These are phyloP conservation scores for Magallana ariakensis DNA, from an alignment of 1,140 invertebrate species.

Conservation along the genomic window DNA sequence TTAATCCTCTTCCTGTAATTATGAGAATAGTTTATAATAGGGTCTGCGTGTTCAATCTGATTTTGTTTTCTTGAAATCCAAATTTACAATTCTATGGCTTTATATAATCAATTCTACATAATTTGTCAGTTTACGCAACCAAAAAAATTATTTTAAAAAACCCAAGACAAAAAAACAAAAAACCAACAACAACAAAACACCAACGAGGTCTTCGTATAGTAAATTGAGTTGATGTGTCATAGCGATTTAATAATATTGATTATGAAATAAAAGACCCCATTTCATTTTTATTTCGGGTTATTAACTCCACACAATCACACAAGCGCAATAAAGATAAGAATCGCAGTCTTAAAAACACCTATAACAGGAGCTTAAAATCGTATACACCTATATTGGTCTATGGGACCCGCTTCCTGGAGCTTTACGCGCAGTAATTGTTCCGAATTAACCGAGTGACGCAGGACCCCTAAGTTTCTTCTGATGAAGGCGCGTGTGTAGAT, in stretches of 20 bases:
- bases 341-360: not conserved
- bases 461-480: not conserved
- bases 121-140: not conserved
- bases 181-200: too few relatives aligned
- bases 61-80: too few relatives aligned
- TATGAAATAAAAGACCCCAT: constrained; percentile 1
- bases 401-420: not conserved
- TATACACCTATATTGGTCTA: constrained; percentile 5
- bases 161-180: not conserved
- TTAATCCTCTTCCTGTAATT: too few relatives aligned
- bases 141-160: too few relatives aligned
- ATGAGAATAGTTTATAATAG: too few relatives aligned
- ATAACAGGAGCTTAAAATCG: not conserved
- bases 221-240: constrained; percentile 13
- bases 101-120: not conserved
- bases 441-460: constrained; percentile 14
- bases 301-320: not conserved
- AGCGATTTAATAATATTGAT: constrained; percentile 10
- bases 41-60: too few relatives aligned
- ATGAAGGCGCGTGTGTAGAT: not conserved
- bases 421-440: not conserved
- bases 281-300: constrained; percentile 19
- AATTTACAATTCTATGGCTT: too few relatives aligned
- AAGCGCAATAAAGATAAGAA: not conserved
- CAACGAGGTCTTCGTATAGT: not conserved